Conservation (phyloP, 1,140 invertebrate genomes). For the Dinoponera quadriceps region DNA sequence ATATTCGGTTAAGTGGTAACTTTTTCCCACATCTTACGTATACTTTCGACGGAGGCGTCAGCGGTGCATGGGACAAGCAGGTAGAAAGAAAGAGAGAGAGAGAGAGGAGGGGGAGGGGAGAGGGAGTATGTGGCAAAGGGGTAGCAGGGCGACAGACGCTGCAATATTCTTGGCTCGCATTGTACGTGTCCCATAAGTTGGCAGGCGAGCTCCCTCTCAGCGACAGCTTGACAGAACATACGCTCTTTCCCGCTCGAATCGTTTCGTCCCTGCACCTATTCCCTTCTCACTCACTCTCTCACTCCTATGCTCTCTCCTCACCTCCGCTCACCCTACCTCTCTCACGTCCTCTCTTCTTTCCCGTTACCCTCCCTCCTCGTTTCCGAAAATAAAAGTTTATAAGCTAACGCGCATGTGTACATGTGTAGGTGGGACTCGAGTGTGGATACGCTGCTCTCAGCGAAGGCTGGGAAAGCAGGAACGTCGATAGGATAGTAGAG, state of each 20-base stretch:
- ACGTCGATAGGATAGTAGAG: conserved; percentile 39
- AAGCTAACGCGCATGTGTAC: conserved; percentile 70
- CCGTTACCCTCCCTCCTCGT: conserved; percentile 37
- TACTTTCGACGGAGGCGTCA: conserved; percentile 50
- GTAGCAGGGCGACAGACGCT: conserved; percentile 69
- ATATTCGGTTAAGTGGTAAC: conserved; percentile 71
- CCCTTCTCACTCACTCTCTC: conserved; percentile 39
- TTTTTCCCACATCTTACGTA: conserved; percentile 65
- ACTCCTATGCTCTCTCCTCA: not conserved
- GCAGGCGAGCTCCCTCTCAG: conserved; percentile 81
- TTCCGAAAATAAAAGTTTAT: conserved; percentile 81
- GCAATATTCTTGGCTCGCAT: conserved; percentile 83
- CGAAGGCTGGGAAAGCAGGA: conserved; percentile 55
- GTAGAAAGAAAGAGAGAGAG: conserved; percentile 39
- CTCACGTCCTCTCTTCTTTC: not conserved
- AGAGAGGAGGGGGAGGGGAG: conserved; percentile 23
- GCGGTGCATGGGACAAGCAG: conserved; percentile 54
- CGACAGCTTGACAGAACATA: conserved; percentile 85
- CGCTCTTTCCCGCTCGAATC: conserved; percentile 75
- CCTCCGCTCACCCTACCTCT: not conserved
- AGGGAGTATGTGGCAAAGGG: conserved; percentile 40
- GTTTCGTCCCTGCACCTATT: conserved; percentile 50
- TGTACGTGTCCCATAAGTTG: conserved; percentile 84
- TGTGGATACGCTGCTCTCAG: conserved; percentile 41
- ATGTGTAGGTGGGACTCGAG: conserved; percentile 49